Conservation (phyloP, 1,140 invertebrate species). For the Pararge aegeria region DNA sequence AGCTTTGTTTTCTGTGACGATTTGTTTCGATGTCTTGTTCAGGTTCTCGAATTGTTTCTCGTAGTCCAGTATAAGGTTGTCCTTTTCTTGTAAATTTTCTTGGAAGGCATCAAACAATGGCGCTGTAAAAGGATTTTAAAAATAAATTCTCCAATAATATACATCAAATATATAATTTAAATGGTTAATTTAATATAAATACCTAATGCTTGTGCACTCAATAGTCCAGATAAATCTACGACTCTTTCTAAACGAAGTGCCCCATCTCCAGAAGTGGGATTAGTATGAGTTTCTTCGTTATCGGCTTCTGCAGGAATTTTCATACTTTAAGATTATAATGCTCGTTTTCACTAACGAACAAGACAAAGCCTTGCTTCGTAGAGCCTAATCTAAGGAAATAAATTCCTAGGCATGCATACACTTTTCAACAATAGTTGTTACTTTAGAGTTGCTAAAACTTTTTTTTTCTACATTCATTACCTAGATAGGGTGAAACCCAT, state of each 20-base stretch:
- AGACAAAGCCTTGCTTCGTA: no score
- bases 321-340: no score
- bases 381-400: no score
- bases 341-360: no score
- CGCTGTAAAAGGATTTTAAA: conserved; percentile 48
- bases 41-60: conserved; percentile 82
- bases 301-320: conserved; percentile 39
- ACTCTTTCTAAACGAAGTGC: conserved; percentile 32
- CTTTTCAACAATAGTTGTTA: no score
- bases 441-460: no score
- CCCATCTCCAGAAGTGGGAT: conserved; percentile 35
- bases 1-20: conserved; percentile 83
- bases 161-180: no score
- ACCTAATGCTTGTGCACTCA: conserved; percentile 71
- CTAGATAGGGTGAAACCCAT: no score
- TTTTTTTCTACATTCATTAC: no score
- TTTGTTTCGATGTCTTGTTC: conserved; percentile 82
- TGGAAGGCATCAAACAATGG: conserved; percentile 85
- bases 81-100: conserved; percentile 84
- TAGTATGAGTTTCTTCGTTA: conserved; percentile 27
- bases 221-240: conserved; percentile 58
- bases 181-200: background rate
- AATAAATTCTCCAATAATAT: background rate
- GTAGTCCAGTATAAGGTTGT: conserved; percentile 82
- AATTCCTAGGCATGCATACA: no score